Evolutionary conservation across 2,113 vertebrate genomes (phyloP), one percentile per base, ranked within the genome.

Genomic region (Chiloscyllium plagiosum): DNA sequence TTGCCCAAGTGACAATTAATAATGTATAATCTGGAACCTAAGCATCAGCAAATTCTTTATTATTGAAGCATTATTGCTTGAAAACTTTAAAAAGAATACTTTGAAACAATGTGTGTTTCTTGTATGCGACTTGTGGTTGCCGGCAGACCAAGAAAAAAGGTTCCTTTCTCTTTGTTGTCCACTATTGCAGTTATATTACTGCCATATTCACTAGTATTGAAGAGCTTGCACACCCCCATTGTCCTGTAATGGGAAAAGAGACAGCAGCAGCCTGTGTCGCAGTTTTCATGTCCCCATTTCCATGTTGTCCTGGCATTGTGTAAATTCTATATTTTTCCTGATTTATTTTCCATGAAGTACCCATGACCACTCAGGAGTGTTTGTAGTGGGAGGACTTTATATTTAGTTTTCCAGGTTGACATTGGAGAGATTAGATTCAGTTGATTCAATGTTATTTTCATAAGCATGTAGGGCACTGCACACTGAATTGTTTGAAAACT

Each of bases 341-440:
- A 61, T 70, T 26, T 68, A 70, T 95, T 95, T 95, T 95, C 94
- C 94, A 95, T 70, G 94, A 95, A 52, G 2, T 68, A 94, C 93
- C 68, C 42, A 13, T 94, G 68, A 94, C 94, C 72, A 50, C 68
- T 72, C 94, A 95, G 94, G 93, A 5, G 4, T 95, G 94, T 13
- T 42, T 72, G 42, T 1, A 72, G 22, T 72, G 37, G 3, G 8
- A 52, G 24, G n/a, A 72, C 72, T 52, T 95, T 72, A 47, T 52
- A 52, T 33, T 47, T 13, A 47, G 47, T 12, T 22, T 5, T 42
- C 12, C 22, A 72, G 42, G 0, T 29, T 61, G 26, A 90, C 50
- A 94, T 20, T 26, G 42, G 0, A 29, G 37, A 70, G 12, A 10
- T n/a, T 37, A 19, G n/a, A 1, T 93, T 66, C 4, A 3, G 22